Conservation (phyloP, 2,888 invertebrate species). For the Saturnia pavonia region DNA sequence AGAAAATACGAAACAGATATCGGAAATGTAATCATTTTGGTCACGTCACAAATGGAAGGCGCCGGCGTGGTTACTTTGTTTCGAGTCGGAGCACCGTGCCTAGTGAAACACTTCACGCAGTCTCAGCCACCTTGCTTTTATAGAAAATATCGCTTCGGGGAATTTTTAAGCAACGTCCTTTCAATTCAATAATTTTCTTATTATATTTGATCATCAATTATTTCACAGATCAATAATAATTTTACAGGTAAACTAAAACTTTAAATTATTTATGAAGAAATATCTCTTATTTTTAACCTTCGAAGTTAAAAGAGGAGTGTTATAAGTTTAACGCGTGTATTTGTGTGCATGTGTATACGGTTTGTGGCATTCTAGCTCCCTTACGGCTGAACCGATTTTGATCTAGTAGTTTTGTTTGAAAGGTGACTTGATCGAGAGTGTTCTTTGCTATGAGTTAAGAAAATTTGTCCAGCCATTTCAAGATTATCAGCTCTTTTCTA, state of each 20-base stretch:
- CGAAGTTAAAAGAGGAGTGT: no score
- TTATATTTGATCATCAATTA: background rate
- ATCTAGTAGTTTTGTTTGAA: no score
- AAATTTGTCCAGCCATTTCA: no score
- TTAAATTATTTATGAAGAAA: no score
- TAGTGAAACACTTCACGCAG: background rate
- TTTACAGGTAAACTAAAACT: background rate
- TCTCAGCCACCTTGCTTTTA: constrained; percentile 7
- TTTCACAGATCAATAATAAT: background rate
- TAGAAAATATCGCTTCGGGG: background rate
- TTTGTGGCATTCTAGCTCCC: no score
- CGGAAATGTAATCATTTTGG: constrained; percentile 28
- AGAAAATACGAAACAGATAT: constrained; percentile 27
- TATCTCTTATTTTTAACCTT: no score
- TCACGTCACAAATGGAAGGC: constrained; percentile 10
- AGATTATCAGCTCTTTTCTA: no score
- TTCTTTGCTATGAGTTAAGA: no score
- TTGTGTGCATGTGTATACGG: no score
- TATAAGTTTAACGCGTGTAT: no score
- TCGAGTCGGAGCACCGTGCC: background rate
- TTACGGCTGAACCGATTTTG: no score
- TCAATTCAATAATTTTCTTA: background rate
- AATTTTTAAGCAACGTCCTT: background rate
- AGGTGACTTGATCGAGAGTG: no score
- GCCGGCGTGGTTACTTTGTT: constrained; percentile 11